phyloP scores from a whole-genome alignment of 2,888 invertebrate genomes.

The Halictus ligatus region DNA sequence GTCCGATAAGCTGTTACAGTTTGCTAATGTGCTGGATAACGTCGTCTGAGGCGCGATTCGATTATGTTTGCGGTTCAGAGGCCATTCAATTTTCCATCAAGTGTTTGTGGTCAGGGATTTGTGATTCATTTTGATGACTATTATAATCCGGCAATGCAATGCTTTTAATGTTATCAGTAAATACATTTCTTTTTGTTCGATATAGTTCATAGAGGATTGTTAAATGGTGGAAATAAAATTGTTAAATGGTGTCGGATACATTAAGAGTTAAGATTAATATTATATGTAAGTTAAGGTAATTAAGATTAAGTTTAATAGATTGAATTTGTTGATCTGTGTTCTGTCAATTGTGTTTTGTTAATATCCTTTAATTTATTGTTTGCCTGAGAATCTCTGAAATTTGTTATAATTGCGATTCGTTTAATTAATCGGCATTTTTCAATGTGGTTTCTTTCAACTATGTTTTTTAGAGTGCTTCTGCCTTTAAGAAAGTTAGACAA shows the following conservation, averaged over 20 bases:
- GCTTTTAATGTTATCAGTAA: not conserved
- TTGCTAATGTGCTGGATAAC: not conserved
- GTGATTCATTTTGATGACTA: not conserved
- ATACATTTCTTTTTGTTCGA: not conserved
- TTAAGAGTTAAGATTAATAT: too few relatives aligned
- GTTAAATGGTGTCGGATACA: not conserved
- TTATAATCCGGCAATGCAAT: not conserved
- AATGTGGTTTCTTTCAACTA: not conserved
- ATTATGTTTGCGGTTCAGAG: not conserved
- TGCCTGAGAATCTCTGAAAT: too few relatives aligned
- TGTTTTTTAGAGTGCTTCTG: conserved; percentile 85
- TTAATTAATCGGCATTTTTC: not conserved
- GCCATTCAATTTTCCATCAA: not conserved
- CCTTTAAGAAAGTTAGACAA: conserved; percentile 85
- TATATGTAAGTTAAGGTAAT: too few relatives aligned
- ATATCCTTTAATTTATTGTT: too few relatives aligned
- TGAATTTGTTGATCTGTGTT: too few relatives aligned
- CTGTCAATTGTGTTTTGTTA: too few relatives aligned
- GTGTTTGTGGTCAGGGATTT: not conserved
- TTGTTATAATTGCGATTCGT: not conserved
- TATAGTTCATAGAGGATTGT: not conserved
- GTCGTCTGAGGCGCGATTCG: not conserved
- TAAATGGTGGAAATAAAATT: not conserved
- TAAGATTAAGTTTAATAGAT: too few relatives aligned
- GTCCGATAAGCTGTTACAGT: conserved; percentile 8